Base-by-base conservation (phyloP, 1,140 invertebrate species). In the Bradysia coprophila region DNA sequence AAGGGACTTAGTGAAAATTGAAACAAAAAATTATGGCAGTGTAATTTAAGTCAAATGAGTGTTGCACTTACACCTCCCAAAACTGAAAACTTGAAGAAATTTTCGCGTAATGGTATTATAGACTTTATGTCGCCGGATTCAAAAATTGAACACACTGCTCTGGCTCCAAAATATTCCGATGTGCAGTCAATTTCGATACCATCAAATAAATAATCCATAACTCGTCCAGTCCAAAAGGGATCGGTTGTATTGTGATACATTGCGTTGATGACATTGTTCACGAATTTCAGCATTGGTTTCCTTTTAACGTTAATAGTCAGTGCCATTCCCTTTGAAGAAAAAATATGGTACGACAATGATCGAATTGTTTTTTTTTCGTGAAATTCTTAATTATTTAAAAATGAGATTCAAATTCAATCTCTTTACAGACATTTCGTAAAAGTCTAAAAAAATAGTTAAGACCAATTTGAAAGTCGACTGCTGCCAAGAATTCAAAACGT, bases 21-120 rank as follows among this genome's bases (percentile, higher is more conserved):
- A n/a, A n/a, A n/a, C n/a, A n/a, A n/a, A n/a, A n/a, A n/a, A n/a
- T n/a, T n/a, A n/a, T n/a, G n/a, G n/a, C n/a, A n/a, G n/a, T n/a
- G n/a, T n/a, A n/a, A n/a, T n/a, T n/a, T n/a, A n/a, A n/a, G n/a
- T n/a, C n/a, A n/a, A n/a, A n/a, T n/a, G n/a, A 9, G 18, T 16
- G 4, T 1, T 28, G 15, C 22, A 59, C 67, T 64, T 62, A 82
- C 79, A 51, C 62, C 55, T 31, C 75, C 78, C 51, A 84, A 70
- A 2, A 83, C 51, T 0, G 24, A 28, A 28, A 28, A 28, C 6
- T 28, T 28, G 13, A 28, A 28, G 6, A 28, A 6, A 28, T 28
- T 13, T 13, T 28, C 24, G 6, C 13, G 6, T 8, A 13, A 8
- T 28, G 24, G 24, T 13, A 6, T 6, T 8, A 28, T 28, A 8